These are phyloP conservation scores for Taphrorychus bicolor DNA, from an alignment of 2,888 invertebrate genomes.

Conservation along the genomic window DNA sequence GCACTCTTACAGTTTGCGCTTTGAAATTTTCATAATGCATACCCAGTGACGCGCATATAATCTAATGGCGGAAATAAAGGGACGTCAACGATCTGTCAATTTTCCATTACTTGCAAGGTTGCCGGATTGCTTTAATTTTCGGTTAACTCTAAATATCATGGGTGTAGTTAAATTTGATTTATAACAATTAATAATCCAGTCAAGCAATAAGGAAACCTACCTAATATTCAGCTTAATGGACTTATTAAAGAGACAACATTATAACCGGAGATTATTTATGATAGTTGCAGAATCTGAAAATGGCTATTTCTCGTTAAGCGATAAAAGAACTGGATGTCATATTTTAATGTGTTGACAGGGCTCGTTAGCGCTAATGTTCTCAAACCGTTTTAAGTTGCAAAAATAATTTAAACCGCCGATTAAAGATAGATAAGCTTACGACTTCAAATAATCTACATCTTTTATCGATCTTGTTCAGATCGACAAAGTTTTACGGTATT, in stretches of 20 bases:
- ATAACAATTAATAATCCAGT: neutral
- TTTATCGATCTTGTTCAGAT: too few species aligned
- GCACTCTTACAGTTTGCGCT: too few species aligned
- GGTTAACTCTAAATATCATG: neutral
- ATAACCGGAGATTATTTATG: slow-evolving; percentile 29
- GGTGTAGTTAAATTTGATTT: neutral
- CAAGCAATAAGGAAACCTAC: neutral
- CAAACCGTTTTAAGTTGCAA: neutral
- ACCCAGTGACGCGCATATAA: too few species aligned
- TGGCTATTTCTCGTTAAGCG: slow-evolving; percentile 28
- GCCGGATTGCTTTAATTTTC: neutral
- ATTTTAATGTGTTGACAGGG: slow-evolving; percentile 33
- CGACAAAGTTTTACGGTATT: neutral
- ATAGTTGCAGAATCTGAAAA: slow-evolving; percentile 30
- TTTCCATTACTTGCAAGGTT: neutral
- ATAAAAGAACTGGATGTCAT: slow-evolving; percentile 35
- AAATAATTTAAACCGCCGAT: neutral
- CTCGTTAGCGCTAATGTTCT: slow-evolving; percentile 21
- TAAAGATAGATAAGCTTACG: neutral
- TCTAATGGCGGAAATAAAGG: too few species aligned
- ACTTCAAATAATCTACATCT: neutral
- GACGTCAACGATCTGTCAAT: too few species aligned
- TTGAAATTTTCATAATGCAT: too few species aligned
- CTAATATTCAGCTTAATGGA: slow-evolving; percentile 16
- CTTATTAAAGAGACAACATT: slow-evolving; percentile 35